These are phyloP conservation scores for Triplophysa tibetana DNA, from an alignment of 2,113 vertebrate species.

Conservation along the genomic window DNA sequence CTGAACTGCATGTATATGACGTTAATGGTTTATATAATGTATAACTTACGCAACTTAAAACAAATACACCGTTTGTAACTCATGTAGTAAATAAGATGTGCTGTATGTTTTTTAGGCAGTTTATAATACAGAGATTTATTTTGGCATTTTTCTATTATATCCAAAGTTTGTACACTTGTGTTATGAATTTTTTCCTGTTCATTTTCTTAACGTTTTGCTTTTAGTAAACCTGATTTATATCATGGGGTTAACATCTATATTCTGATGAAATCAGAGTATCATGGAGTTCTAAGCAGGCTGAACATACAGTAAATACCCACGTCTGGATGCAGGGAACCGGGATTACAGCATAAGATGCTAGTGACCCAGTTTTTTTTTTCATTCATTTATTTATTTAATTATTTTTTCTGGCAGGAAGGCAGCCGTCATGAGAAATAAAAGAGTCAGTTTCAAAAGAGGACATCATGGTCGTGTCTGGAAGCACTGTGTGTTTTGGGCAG, in stretches of 20 bases:
- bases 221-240: neutral
- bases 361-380: constrained; percentile 73
- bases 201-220: neutral
- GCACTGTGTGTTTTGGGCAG: constrained; percentile 62
- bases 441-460: constrained; percentile 55
- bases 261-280: constrained; percentile 63
- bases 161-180: no score
- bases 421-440: constrained; percentile 62
- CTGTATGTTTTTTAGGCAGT: no score
- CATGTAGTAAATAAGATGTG: neutral
- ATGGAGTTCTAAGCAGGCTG: constrained; percentile 68
- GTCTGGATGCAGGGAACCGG: constrained; percentile 69
- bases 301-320: constrained; percentile 70
- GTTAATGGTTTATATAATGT: no score
- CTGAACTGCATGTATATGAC: neutral
- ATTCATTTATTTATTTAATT: constrained; percentile 54
- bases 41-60: constrained; percentile 1
- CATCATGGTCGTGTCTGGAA: constrained; percentile 61
- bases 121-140: no score
- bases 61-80: neutral
- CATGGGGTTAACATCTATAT: constrained; percentile 66
- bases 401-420: constrained; percentile 55
- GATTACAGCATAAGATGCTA: constrained; percentile 78
- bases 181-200: no score
- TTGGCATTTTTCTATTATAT: no score